Evolutionary conservation across 2,888 invertebrate genomes (phyloP).

Genomic region (Zaprionus bogoriensis): DNA sequence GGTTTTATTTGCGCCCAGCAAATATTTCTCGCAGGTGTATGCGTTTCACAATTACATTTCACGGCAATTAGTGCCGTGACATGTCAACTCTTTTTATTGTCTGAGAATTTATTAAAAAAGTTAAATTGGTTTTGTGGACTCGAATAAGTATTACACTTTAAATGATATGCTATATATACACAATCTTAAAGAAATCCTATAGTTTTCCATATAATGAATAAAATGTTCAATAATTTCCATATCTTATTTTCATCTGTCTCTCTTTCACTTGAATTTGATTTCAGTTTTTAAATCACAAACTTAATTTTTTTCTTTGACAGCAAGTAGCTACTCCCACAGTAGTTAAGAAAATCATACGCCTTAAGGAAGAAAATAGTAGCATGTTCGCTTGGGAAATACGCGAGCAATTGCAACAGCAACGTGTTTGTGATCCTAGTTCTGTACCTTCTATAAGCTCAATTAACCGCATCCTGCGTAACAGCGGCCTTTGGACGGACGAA

Average conservation of each 20-base stretch:
- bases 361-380: conserved; percentile 97
- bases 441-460: conserved; percentile 97
- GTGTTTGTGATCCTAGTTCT: conserved; percentile 94
- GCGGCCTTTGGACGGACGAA: conserved; percentile 91
- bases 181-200: no score
- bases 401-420: conserved; percentile 93
- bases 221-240: no score
- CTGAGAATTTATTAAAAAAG: not conserved
- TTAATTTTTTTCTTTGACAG: conserved; percentile 83
- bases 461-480: conserved; percentile 94
- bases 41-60: conserved; percentile 75
- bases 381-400: conserved; percentile 99
- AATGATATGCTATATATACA: no score
- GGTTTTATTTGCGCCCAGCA: conserved; percentile 5
- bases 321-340: conserved; percentile 98
- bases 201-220: no score
- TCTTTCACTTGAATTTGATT: not conserved
- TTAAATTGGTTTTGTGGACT: not conserved
- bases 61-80: conserved; percentile 77
- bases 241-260: no score
- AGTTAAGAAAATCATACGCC: conserved; percentile 95
- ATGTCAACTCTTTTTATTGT: not conserved
- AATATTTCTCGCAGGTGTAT: conserved; percentile 21
- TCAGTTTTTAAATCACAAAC: not conserved
- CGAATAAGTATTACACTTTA: no score